Conservation (phyloP, 2,888 invertebrate species). For the Cephus pygmeus region DNA sequence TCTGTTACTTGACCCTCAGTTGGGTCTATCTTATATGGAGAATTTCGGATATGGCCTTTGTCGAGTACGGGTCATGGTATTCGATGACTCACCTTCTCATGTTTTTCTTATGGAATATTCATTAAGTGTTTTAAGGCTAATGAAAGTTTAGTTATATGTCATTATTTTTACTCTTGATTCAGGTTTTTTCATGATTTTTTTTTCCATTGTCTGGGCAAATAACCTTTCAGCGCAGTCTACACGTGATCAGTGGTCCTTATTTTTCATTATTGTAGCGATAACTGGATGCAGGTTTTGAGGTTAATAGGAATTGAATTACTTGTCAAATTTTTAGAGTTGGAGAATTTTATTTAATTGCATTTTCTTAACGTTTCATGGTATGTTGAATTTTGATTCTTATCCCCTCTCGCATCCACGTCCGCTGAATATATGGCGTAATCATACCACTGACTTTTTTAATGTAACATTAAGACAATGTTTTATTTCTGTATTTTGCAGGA, state of each 20-base stretch:
- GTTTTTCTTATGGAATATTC: constrained; percentile 32
- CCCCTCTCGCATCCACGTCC: background rate
- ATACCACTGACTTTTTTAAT: background rate
- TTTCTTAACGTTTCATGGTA: background rate
- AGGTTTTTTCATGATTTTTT: background rate
- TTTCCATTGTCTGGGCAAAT: background rate
- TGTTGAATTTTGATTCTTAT: background rate
- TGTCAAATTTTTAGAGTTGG: background rate
- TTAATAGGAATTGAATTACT: background rate
- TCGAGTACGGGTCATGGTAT: constrained; percentile 30
- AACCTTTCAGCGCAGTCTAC: background rate
- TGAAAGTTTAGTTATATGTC: background rate
- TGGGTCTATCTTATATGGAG: background rate
- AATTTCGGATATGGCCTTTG: constrained; percentile 21
- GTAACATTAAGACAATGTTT: background rate
- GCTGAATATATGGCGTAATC: background rate
- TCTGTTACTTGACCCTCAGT: background rate
- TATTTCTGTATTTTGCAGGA: constrained; percentile 38
- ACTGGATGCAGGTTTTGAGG: background rate
- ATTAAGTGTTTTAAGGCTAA: constrained; percentile 31
- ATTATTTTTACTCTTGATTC: background rate
- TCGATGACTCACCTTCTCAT: constrained; percentile 55
- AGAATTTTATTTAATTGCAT: background rate
- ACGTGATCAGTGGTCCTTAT: background rate
- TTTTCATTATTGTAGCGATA: background rate